Conservation (phyloP, 2,797 vertebrate genomes). For the Rhinella marina region DNA sequence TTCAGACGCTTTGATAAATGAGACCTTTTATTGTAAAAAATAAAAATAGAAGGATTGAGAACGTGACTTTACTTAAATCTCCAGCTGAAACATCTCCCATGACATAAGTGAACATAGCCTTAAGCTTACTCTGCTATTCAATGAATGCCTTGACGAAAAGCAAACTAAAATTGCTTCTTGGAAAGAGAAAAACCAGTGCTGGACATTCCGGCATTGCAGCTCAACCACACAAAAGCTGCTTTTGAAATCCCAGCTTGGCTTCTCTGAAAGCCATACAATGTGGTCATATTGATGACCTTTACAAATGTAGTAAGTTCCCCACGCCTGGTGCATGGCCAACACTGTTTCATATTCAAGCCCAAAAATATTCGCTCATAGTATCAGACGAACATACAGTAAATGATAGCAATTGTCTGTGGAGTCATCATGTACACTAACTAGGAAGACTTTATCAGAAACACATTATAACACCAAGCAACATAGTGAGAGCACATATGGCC, state of each 20-base stretch:
- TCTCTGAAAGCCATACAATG: slow-evolving; percentile 47
- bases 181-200: slow-evolving; percentile 50
- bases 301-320: slow-evolving; percentile 30
- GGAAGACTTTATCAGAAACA: too few species aligned
- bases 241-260: slow-evolving; percentile 11
- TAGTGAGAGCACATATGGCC: too few species aligned
- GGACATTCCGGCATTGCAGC: slow-evolving; percentile 53
- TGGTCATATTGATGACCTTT: slow-evolving; percentile 64
- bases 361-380: slow-evolving; percentile 8
- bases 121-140: slow-evolving; percentile 4
- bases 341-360: background rate
- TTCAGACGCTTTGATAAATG: background rate
- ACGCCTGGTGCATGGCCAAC: background rate
- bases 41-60: background rate
- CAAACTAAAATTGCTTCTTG: slow-evolving; percentile 46
- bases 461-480: too few species aligned
- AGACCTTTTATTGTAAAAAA: background rate
- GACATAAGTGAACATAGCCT: slow-evolving; percentile 32
- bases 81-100: slow-evolving; percentile 31
- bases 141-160: slow-evolving; percentile 24
- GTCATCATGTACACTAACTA: too few species aligned
- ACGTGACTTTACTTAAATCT: background rate
- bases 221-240: slow-evolving; percentile 64
- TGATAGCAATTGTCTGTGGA: too few species aligned
- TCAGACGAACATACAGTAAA: too few species aligned